Base-by-base conservation (phyloP, 2,113 vertebrate species). In the Gavialis gangeticus region DNA sequence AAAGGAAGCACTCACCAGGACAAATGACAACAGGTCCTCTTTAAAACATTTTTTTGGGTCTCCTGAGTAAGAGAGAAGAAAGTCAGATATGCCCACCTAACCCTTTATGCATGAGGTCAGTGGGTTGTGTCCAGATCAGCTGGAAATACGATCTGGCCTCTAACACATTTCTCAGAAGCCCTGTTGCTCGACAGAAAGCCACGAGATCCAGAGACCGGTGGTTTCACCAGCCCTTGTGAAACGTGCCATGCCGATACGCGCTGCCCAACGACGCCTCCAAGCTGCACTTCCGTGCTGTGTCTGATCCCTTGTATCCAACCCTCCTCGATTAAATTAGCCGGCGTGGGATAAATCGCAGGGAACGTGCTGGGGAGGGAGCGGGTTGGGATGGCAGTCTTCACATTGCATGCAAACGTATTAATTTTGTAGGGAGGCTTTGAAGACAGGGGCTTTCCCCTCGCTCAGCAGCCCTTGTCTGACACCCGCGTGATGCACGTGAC, bases 371-470 rank as follows among this genome's bases (percentile, higher is more conserved):
- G 37, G 25, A 18, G 73, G 16, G 34, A 91, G 10, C 4, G 1
- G 37, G 25, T 67, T 69, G 13, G 24, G 28, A 55, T 62, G 34
- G 69, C 34, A 46, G 69, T n/a, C n/a, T 89, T 12, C 46, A 79
- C 79, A 27, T 27, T 96, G 21, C 64, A 37, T 85, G 46, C 73
- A 81, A 34, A 3, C 46, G 25, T n/a, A 22, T 80, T 87, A 3
- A 89, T 90, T 87, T 60, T 34, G 27, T 85, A 59, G 69, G 67
- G 77, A 82, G 69, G 17, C 1, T 28, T 73, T 69, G 59, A 82
- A 90, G 54, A 60, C 21, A 75, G 77, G 77, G 67, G 62, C 82
- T 93, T 93, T 93, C 82, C 82, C 59, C 87, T 91, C 37, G 62
- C 66, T 13, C 11, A 58, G 55, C 73, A 34, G 58, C 64, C 95